Evolutionary conservation across 2,113 vertebrate species (phyloP), one percentile per base, ranked within the genome.

Genomic region (Salvelinus alpinus): DNA sequence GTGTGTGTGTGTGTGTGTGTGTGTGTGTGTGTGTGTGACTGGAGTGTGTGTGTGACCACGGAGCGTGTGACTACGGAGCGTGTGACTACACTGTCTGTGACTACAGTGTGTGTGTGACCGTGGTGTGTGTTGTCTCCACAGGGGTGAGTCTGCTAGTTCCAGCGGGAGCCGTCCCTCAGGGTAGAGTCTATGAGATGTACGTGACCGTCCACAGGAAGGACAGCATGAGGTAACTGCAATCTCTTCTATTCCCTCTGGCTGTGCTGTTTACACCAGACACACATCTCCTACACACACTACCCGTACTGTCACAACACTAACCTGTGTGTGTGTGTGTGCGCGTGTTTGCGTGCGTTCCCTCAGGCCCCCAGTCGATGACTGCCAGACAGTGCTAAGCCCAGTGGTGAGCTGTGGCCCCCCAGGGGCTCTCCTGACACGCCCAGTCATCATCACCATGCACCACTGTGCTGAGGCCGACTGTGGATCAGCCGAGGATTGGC

Each of bases 141-240:
- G 97, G 97, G 86, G 95, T 99, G 78, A 99, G 97, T 89, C 93
- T 99, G 91, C 92, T 99, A 86, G 96, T 99, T 89, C 97, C 97
- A 75, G 96, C 97, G 0, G 97, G 97, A 80, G 96, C 96, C 0
- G 88, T 99, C 92, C 97, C 97, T 87, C 97, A 98, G 91, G 97
- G 97, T 75, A 94, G 97, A 90, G 96, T 96, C 82, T 99, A 98
- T 71, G 97, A 99, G 92, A 98, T 99, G 97, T 98, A 97, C 80
- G 94, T 99, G 94, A 98, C 96, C 18, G 96, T 99, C 78, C 97
- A 99, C 92, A 97, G 97, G 92, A 99, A 96, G 89, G 97, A 99
- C 86, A 96, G 88, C 88, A 95, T 98, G 96, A 99, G 97, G 97
- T 98, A 96, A 88, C 60, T 65, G 22, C 81, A 22, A 34, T 82